These are phyloP conservation scores for Acridotheres tristis DNA, from an alignment of 2,797 vertebrate genomes.

Conservation along the genomic window DNA sequence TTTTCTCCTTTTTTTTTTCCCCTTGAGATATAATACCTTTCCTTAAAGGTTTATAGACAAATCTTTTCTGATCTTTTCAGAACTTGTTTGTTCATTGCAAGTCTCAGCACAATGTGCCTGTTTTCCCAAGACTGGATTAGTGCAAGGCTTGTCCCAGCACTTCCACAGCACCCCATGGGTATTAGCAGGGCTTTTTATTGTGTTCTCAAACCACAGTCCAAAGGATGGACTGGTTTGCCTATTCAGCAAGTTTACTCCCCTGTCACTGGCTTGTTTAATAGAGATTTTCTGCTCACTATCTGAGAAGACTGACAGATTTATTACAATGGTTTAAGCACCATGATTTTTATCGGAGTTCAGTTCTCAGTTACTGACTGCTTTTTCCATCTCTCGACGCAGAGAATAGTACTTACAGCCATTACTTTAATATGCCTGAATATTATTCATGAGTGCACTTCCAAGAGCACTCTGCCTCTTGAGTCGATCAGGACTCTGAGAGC, in stretches of 20 bases:
- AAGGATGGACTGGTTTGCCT: not conserved
- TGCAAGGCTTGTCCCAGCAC: not conserved
- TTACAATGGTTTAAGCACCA: not conserved
- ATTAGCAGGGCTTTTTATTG: not conserved
- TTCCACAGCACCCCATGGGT: not conserved
- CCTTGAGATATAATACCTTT: not conserved
- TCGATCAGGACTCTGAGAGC: not conserved
- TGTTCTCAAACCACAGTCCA: not conserved
- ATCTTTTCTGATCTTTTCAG: not conserved
- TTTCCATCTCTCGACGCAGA: not conserved
- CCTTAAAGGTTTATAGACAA: not conserved
- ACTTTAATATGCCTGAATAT: not conserved
- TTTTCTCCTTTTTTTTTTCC: not conserved
- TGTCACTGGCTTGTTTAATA: not conserved
- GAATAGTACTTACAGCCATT: not conserved
- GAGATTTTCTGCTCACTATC: not conserved
- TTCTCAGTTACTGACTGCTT: not conserved
- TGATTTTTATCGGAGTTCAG: not conserved
- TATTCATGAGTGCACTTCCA: not conserved
- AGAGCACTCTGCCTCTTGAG: not conserved
- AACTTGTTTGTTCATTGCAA: not conserved
- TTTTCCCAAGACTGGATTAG: not conserved
- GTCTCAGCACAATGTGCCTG: accelerated
- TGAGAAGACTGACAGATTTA: constrained; percentile 11
- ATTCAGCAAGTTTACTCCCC: not conserved